Evolutionary conservation across 64 coral and sea anemone genomes (phyloP), one percentile per base, ranked within the genome.

Genomic region (Orbicella faveolata): DNA sequence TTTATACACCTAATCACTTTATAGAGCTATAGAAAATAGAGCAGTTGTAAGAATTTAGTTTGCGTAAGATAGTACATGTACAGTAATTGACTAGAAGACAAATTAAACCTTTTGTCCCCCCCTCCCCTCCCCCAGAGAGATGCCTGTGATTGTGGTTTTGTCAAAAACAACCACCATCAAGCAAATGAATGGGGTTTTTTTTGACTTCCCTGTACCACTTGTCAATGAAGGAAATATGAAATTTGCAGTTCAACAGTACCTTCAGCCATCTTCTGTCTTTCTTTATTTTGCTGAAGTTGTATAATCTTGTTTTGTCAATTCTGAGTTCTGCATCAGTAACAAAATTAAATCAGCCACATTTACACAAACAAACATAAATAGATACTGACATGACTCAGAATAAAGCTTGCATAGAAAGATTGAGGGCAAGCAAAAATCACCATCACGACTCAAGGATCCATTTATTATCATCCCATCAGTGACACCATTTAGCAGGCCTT

Each of bases 251-350:
- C 2, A 65, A 9, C 20, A 30, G 48, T 79, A 99, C 97, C 97
- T 91, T 99, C 34, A 99, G 62, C 97, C 97, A 99, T 89, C 86
- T 87, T 20, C 97, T 81, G 41, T 95, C 94, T 83, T 89, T 99
- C 61, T 91, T 99, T 73, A 99, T 67, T 88, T 91, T 93, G 3
- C 91, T 81, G 81, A 99, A 99, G 76, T 99, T 99, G 30, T 99
- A 99, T 20, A 99, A 82, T 23, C 91, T 95, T 85, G 93, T 90
- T 73, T 95, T 95, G 81, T 99, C 96, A 73, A 93, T 93, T 57
- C 88, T 79, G 16, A 93, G 62, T 69, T 99, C 96, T 99, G 54
- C 52, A 90, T 84, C 8, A 57, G n/a, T 83, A 74, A 84, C 55
- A 41, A 95, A 33, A 65, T 57, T 16, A 64, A 77, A 9, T 54